Percentiles rank a stretch among this genome's conserved stretches.
Evolutionary conservation across 1,140 invertebrate species (phyloP).

Genomic region (Colletes gigas): DNA sequence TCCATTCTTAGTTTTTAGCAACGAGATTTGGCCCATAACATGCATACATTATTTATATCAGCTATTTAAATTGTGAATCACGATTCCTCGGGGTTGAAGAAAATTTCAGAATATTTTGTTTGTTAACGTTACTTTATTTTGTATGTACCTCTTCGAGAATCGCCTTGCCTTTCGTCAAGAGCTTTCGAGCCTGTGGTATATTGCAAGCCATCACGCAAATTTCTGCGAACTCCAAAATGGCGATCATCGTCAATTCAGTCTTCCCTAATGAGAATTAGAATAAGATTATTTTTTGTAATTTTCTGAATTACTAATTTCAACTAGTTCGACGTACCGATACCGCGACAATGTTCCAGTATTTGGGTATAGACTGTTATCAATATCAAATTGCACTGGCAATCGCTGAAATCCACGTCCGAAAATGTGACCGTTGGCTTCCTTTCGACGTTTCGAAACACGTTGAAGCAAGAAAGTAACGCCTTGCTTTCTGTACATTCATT

Average conservation of each 20-base stretch:
- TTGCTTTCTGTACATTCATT: background rate
- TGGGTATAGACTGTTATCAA: conserved; percentile 82
- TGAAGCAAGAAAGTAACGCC: background rate
- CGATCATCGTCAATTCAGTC: conserved; percentile 72
- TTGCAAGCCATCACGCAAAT: conserved; percentile 80
- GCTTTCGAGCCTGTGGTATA: conserved; percentile 80
- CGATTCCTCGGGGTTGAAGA: no score
- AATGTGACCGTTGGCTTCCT: conserved; percentile 73
- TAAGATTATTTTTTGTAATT: conserved; percentile 52
- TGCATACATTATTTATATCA: no score
- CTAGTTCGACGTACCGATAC: conserved; percentile 77
- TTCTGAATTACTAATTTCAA: background rate
- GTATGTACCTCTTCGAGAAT: conserved; percentile 65
- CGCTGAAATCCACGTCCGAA: conserved; percentile 76
- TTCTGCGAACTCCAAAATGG: conserved; percentile 82
- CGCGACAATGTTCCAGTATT: conserved; percentile 82
- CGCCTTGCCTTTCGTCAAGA: conserved; percentile 77
- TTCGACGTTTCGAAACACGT: conserved; percentile 35
- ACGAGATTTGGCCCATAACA: no score
- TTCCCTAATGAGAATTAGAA: no score
- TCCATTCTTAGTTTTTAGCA: no score
- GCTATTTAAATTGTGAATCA: no score
- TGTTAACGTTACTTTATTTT: background rate
- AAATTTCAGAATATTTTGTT: no score
- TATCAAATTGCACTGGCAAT: conserved; percentile 82